Conservation (phyloP, 2,113 vertebrate genomes). For the Aythya baeri region DNA sequence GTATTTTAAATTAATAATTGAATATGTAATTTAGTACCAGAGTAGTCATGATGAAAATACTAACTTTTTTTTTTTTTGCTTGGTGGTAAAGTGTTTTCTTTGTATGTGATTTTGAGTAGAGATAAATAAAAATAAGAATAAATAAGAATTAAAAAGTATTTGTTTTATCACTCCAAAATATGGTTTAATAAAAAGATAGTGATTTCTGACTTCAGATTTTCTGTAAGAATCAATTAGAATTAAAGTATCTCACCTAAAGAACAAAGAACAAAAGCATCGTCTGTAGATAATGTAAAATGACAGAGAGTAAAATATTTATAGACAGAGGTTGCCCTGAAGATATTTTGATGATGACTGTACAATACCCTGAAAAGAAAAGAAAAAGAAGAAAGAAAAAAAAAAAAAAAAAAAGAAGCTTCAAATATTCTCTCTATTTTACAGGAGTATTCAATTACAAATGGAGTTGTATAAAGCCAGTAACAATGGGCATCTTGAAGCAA, state of each 20-base stretch:
- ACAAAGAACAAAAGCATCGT: not conserved
- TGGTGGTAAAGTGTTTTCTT: not conserved
- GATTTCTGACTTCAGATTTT: not conserved
- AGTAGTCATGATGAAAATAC: not conserved
- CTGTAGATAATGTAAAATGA: constrained; percentile 10
- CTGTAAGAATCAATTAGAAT: not conserved
- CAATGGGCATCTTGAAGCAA: not conserved
- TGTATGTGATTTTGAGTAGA: not conserved
- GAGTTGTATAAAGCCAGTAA: not conserved
- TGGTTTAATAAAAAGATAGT: not conserved
- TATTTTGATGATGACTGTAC: not conserved
- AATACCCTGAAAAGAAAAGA: not conserved
- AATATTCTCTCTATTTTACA: not conserved
- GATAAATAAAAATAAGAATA: not conserved
- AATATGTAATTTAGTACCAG: not conserved
- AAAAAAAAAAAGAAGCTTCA: not conserved
- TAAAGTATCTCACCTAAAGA: not conserved
- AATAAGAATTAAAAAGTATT: not conserved
- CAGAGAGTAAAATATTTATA: constrained; percentile 26
- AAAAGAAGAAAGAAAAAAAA: not conserved
- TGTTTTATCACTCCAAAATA: not conserved
- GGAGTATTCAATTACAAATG: not conserved
- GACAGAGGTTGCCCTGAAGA: not conserved
- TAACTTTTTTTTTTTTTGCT: not conserved
- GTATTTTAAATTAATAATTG: not conserved